phyloP scores from a whole-genome alignment of 1,140 invertebrate genomes.

The Drosophila tropicalis region DNA sequence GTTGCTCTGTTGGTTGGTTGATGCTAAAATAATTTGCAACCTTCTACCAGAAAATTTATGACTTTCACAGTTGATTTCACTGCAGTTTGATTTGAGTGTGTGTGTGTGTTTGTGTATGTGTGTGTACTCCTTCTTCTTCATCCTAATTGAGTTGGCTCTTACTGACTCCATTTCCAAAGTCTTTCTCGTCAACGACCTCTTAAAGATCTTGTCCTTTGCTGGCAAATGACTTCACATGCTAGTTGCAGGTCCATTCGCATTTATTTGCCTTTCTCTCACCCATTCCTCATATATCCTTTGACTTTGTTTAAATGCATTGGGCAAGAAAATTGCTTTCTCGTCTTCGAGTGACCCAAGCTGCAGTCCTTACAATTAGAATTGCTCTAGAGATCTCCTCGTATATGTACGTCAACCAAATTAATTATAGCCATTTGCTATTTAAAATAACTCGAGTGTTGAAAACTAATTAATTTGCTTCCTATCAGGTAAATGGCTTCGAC shows the following conservation, averaged over 20 bases:
- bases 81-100: slow-evolving; percentile 34
- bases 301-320: slow-evolving; percentile 62
- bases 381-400: slow-evolving; percentile 37
- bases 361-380: slow-evolving; percentile 48
- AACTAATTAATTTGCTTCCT: slow-evolving; percentile 56
- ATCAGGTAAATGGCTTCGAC: not conserved
- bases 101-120: slow-evolving; percentile 4
- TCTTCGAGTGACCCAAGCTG: slow-evolving; percentile 25
- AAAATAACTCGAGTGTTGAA: slow-evolving; percentile 56
- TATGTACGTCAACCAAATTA: slow-evolving; percentile 36
- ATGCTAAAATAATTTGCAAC: slow-evolving; percentile 61
- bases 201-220: slow-evolving; percentile 13
- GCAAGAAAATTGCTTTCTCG: slow-evolving; percentile 68
- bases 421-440: slow-evolving; percentile 51
- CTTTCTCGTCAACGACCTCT: not conserved
- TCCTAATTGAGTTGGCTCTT: slow-evolving; percentile 21
- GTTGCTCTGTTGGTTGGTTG: slow-evolving; percentile 28
- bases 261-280: slow-evolving; percentile 21
- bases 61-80: slow-evolving; percentile 66
- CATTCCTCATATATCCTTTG: slow-evolving; percentile 27
- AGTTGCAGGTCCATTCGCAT: not conserved
- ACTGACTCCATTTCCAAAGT: slow-evolving; percentile 8
- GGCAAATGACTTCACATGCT: not conserved
- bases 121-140: not conserved
- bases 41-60: slow-evolving; percentile 59